phyloP scores from a whole-genome alignment of 2,797 vertebrate genomes.

The Microctenopoma stevenorrisi region DNA sequence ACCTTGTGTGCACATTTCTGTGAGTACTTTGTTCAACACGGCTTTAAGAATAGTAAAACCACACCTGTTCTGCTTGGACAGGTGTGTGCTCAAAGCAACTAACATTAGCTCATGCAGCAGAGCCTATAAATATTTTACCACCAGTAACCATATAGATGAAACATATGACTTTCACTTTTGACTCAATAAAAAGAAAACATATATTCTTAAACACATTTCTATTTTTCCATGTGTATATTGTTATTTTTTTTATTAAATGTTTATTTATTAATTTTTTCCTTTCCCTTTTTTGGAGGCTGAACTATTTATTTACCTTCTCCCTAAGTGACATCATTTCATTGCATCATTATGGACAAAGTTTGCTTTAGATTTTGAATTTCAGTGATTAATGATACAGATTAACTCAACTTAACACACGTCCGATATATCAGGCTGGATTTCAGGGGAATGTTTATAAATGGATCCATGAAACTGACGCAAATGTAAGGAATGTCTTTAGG shows the following conservation, averaged over 20 bases:
- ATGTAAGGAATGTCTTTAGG: background rate
- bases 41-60: conserved; percentile 51
- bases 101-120: conserved; percentile 71
- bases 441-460: background rate
- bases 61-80: conserved; percentile 73
- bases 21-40: conserved; percentile 13
- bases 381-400: background rate
- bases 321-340: no score
- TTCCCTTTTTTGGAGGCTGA: background rate
- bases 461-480: background rate
- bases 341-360: background rate
- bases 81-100: conserved; percentile 77
- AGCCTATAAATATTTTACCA: conserved; percentile 57
- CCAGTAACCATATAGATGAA: conserved; percentile 21
- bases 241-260: no score
- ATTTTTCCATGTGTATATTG: background rate
- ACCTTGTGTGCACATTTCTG: conserved; percentile 1
- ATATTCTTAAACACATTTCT: background rate
- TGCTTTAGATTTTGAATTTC: background rate
- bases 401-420: background rate
- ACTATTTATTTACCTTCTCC: background rate
- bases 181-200: no score
- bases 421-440: no score
- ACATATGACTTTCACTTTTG: conserved; percentile 11
- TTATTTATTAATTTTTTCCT: no score